Conservation (phyloP, 2,797 vertebrate genomes). For the Coregonus ussuriensis region DNA sequence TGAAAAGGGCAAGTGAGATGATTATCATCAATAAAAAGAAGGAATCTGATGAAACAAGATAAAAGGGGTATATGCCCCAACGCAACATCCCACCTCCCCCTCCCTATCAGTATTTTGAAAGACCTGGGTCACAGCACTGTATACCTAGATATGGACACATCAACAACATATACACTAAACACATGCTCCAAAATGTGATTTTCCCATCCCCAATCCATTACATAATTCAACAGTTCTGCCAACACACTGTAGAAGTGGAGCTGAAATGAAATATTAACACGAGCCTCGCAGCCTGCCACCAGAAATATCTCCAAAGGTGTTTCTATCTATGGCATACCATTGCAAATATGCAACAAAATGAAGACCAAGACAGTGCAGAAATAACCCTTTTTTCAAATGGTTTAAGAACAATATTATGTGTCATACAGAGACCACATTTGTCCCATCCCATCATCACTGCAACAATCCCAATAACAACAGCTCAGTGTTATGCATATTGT, state of each 20-base stretch:
- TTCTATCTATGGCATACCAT: neutral
- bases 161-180: constrained; percentile 6
- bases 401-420: no score
- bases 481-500: no score
- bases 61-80: neutral
- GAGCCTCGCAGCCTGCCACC: constrained; percentile 13
- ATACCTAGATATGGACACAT: neutral
- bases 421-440: no score
- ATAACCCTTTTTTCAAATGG: no score
- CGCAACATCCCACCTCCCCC: neutral
- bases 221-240: constrained; percentile 42
- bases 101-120: neutral
- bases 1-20: no score
- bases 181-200: constrained; percentile 7
- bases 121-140: neutral
- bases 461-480: no score
- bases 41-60: no score
- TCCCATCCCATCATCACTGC: no score
- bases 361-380: no score
- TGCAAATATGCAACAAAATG: no score
- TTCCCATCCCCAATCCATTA: constrained; percentile 18
- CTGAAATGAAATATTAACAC: constrained; percentile 43
- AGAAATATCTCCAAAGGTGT: neutral
- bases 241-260: constrained; percentile 21
- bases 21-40: no score